Evolutionary conservation across 1,140 invertebrate genomes (phyloP), one percentile per base, ranked within the genome.

Genomic region (Drosophila equinoxialis): DNA sequence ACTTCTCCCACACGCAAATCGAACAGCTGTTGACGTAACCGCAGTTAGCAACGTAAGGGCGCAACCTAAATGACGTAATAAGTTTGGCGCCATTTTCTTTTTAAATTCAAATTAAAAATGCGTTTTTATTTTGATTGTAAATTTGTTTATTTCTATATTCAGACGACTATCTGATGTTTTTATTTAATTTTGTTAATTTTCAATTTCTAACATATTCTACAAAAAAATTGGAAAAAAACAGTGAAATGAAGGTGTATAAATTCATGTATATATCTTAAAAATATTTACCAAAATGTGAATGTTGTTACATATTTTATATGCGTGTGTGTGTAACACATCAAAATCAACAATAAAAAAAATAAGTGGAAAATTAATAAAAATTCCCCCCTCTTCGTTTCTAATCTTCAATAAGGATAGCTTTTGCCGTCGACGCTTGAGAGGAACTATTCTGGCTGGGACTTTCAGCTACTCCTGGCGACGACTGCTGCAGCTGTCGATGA

Each of bases 391-490:
- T 37, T 59, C 62, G 11, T 23, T 30, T 35, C 71, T 41, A 84
- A 71, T 87, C 84, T 58, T 87, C 84, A 55, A 87, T 87, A 26
- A 89, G 37, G 45, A 87, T 87, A 41, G 84, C 66, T 13, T 60
- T 55, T 0, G 77, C 13, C 20, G 45, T 17, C 17, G 17, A 10
- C 3, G 45, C 11, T 8, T 17, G 4, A 11, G 11, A n/a, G 0
- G 37, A 51, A 1, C 8, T 1, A 23, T 51, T 51, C 17, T 51
- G 7, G 17, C 17, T 42, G 68, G 42, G 5, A 48, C 11, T 11
- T 61, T 41, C 23, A n/a, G 45, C 26, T 68, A 33, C 23, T 20
- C 55, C 23, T 54, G 11, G 26, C 23, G 17, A 45, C 20, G 23
- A 41, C 8, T 39, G 26, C 30, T 66, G 51, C 33, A 68, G 78